Evolutionary conservation across 30 jellyfish, hydroid and myxozoan species (phyloP).

Genomic region (Clytia hemisphaerica): DNA sequence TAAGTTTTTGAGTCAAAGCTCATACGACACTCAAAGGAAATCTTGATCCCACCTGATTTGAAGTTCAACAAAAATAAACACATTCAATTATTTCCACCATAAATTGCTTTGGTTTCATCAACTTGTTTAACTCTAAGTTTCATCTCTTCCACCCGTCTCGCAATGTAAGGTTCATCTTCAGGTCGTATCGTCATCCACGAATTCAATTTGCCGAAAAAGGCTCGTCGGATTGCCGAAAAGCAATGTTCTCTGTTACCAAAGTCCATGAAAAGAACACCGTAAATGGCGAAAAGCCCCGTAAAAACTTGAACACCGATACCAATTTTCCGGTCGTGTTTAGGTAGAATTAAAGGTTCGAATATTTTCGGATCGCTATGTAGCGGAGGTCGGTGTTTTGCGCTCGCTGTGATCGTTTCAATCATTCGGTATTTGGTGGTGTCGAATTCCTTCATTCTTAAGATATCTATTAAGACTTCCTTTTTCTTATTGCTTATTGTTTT

Average conservation of each 20-base stretch:
- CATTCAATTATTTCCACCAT: too few relatives aligned
- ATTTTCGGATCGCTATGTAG: background rate
- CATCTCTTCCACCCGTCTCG: constrained; percentile 8
- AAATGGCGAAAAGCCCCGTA: background rate
- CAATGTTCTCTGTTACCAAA: constrained; percentile 20
- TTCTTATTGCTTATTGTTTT: too few relatives aligned
- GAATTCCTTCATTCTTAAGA: too few relatives aligned
- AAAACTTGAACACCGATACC: background rate
- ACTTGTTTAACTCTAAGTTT: constrained; percentile 13
- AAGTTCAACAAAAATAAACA: too few relatives aligned
- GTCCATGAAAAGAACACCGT: constrained; percentile 29
- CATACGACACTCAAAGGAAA: too few relatives aligned
- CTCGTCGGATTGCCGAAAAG: constrained; percentile 25
- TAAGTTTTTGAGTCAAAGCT: too few relatives aligned
- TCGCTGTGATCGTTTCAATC: constrained; percentile 13
- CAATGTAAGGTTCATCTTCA: constrained; percentile 9
- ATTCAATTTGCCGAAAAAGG: background rate
- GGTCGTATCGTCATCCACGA: constrained; percentile 16
- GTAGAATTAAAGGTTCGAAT: background rate
- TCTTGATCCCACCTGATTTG: too few relatives aligned
- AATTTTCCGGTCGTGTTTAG: constrained; percentile 1
- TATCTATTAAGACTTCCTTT: too few relatives aligned
- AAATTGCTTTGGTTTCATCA: background rate
- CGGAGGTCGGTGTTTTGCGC: constrained; percentile 27
- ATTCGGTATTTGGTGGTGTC: too few relatives aligned